Conservation (phyloP, 2,113 vertebrate genomes). For the Menidia beryllina region DNA sequence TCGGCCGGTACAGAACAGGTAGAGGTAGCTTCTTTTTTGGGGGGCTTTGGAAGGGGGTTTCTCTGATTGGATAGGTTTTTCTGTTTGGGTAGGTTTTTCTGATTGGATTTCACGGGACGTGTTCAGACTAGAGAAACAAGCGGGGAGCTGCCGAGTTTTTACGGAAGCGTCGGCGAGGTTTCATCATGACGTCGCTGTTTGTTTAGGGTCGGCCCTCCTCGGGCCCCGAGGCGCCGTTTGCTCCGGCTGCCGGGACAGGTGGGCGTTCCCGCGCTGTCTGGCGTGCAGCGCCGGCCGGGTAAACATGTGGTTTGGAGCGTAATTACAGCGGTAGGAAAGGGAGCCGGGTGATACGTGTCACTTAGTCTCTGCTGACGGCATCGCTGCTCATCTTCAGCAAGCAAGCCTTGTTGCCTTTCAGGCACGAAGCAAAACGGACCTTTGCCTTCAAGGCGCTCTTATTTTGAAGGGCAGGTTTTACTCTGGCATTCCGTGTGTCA, state of each 20-base stretch:
- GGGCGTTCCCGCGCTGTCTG: slow-evolving; percentile 54
- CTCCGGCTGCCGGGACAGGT: slow-evolving; percentile 57
- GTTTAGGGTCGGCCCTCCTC: slow-evolving; percentile 58
- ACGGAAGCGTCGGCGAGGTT: slow-evolving; percentile 24
- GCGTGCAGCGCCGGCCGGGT: slow-evolving; percentile 9
- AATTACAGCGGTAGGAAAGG: slow-evolving; percentile 20
- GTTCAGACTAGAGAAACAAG: not conserved
- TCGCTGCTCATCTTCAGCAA: no score
- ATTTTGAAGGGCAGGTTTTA: no score
- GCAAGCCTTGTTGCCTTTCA: no score
- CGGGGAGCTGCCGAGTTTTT: not conserved
- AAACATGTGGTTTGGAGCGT: slow-evolving; percentile 34
- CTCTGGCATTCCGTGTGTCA: no score
- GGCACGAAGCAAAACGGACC: no score
- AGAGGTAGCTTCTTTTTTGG: no score
- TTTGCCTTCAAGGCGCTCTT: no score
- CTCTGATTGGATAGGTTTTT: no score
- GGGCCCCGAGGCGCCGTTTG: slow-evolving; percentile 64
- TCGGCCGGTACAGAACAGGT: no score
- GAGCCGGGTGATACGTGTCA: slow-evolving; percentile 13
- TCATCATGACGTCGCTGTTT: slow-evolving; percentile 61
- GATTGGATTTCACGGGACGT: no score
- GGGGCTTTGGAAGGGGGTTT: no score
- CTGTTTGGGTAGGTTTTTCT: no score
- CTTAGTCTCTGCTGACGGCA: not conserved